These are phyloP conservation scores for Heterohyrax brucei DNA, from an alignment of 2,797 vertebrate genomes.

Conservation along the genomic window DNA sequence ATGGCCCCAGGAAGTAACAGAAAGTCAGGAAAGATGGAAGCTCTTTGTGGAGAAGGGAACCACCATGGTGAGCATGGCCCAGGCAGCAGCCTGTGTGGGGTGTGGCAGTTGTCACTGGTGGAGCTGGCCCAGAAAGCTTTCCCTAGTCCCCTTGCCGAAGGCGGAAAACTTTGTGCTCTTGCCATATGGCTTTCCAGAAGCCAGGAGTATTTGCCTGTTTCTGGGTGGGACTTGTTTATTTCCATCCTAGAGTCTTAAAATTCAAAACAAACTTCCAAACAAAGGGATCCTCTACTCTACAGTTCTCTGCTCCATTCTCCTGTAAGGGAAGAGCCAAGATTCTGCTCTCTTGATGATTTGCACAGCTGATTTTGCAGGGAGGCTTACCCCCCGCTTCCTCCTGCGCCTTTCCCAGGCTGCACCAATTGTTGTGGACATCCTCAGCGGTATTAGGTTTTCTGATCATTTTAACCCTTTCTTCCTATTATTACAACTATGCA, in stretches of 20 bases:
- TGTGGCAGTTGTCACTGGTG: background rate
- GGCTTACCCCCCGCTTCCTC: slow-evolving; percentile 81
- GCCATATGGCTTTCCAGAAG: slow-evolving; percentile 68
- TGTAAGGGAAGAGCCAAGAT: slow-evolving; percentile 17
- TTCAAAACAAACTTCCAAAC: slow-evolving; percentile 81
- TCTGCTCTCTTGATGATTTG: slow-evolving; percentile 80
- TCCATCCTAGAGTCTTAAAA: slow-evolving; percentile 61
- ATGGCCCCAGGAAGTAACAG: background rate
- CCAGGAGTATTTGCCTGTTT: slow-evolving; percentile 48
- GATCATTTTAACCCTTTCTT: slow-evolving; percentile 73
- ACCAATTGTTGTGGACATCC: slow-evolving; percentile 78
- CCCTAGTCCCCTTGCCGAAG: background rate
- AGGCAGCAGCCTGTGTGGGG: too few relatives aligned
- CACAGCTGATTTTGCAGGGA: slow-evolving; percentile 63
- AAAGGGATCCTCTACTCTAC: slow-evolving; percentile 65
- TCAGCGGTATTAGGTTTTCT: background rate
- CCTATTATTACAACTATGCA: slow-evolving; percentile 35
- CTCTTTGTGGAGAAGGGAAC: background rate
- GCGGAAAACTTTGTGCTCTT: slow-evolving; percentile 20
- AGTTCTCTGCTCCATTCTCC: slow-evolving; percentile 1
- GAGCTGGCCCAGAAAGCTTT: background rate
- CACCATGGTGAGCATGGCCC: rapidly evolving
- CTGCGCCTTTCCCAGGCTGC: slow-evolving; percentile 72
- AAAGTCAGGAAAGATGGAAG: background rate
- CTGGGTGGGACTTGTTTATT: slow-evolving; percentile 71